Base-by-base conservation (phyloP, 1,140 invertebrate genomes). In the Adoxophyes honmai region DNA sequence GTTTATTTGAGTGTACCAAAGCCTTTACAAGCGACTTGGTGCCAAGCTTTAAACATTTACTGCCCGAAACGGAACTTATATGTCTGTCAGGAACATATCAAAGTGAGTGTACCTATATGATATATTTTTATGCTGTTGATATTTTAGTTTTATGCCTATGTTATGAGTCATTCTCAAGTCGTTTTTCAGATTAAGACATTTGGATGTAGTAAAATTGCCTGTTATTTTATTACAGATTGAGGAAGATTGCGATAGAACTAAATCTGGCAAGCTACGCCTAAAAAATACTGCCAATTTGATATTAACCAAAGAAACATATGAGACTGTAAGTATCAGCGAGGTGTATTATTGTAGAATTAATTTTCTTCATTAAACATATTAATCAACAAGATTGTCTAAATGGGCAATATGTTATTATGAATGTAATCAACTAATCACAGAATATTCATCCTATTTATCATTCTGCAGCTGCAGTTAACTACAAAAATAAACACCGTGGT, bases 1-100 rank as follows among this genome's bases (percentile, higher is more conserved):
- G 4, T 14, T 4, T 39, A 7, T 39, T 39, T 39, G 14, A 39
- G 37, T 7, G 4, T 39, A 39, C 37, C 37, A 15, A 39, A 39
- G 37, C 14, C 37, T 39, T 39, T 39, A 15, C 37, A 39, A 39
- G 37, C 37, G 7, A 15, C 14, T 16, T 39, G 37, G 37, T 39
- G 37, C 14, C 13, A 39, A 39, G 37, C 37, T 13, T 39, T 39
- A 14, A 3, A 13, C 11, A 39, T 39, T 0, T 14, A 39, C 14
- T 39, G 37, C 37, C 37, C 37, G 14, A 39, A 39, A 39, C 37
- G 37, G 14, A 39, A 39, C 14, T 39, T 39, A 39, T 39, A 39
- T 39, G 37, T 39, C 13, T 39, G 37, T 15, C 11, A 39, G 14
- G 37, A 39, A 7, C 37, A 39, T 39, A 39, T 39, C 37, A 39